A percentile compares a stretch with the other conserved stretches of the same genome.
phyloP scores from a whole-genome alignment of 2,888 invertebrate species.

The Malachius bipustulatus region DNA sequence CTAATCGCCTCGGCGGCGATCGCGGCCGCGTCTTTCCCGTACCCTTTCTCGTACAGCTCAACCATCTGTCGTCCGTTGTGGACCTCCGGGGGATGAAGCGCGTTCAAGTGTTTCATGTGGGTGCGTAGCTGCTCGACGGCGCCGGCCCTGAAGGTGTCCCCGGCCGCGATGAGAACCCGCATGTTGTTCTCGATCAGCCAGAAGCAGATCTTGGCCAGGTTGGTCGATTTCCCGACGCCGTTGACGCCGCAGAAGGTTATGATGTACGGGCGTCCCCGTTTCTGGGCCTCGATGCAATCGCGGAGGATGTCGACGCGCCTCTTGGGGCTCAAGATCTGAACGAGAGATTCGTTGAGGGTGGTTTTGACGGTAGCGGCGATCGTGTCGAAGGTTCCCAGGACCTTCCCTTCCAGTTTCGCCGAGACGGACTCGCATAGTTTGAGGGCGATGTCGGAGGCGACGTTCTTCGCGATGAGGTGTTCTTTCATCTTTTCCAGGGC shows the following conservation, averaged over 20 bases:
- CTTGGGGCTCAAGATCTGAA: constrained; percentile 88
- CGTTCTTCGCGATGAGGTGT: constrained; percentile 93
- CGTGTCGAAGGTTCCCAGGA: constrained; percentile 89
- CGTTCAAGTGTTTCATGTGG: constrained; percentile 84
- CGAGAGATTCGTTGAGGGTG: constrained; percentile 81
- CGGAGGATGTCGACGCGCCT: constrained; percentile 92
- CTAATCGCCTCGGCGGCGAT: constrained; percentile 96
- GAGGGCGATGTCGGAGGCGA: constrained; percentile 88
- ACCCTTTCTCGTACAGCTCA: constrained; percentile 94
- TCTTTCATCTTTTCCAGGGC: constrained; percentile 89
- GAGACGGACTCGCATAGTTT: constrained; percentile 92
- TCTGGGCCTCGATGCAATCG: constrained; percentile 81
- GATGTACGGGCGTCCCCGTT: constrained; percentile 77
- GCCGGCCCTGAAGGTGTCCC: constrained; percentile 98
- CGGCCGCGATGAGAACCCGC: constrained; percentile 93
- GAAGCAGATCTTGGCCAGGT: constrained; percentile 97
- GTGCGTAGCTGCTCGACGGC: constrained; percentile 97
- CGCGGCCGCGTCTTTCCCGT: constrained; percentile 97
- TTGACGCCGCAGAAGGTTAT: constrained; percentile 98
- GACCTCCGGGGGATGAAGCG: constrained; percentile 71
- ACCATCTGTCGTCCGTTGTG: constrained; percentile 72
- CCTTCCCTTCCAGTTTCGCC: constrained; percentile 79
- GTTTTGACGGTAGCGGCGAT: constrained; percentile 78
- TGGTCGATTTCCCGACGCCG: constrained; percentile 98
- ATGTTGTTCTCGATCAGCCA: constrained; percentile 98